Conservation (phyloP, 2,888 invertebrate species). For the Mythimna lalbum region DNA sequence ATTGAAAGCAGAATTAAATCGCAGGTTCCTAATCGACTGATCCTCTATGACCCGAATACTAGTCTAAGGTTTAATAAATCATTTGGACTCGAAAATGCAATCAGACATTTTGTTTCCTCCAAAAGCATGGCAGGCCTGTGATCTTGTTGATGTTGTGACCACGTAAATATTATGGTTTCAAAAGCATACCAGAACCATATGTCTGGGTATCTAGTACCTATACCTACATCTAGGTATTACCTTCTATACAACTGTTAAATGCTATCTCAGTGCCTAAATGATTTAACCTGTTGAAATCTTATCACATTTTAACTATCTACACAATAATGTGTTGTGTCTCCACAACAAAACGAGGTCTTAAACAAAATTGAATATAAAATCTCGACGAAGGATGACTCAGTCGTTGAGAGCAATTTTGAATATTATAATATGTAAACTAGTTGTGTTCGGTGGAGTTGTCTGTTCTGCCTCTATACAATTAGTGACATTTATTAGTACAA, state of each 20-base stretch:
- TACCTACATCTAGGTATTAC: no score
- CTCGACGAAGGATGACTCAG: constrained; percentile 88
- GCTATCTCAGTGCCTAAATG: neutral
- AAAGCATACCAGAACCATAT: no score
- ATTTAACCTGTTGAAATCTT: neutral
- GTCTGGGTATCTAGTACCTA: no score
- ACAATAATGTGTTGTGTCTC: constrained; percentile 48
- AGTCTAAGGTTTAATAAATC: neutral
- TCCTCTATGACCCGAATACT: no score
- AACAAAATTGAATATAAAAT: constrained; percentile 81
- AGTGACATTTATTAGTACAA: constrained; percentile 87
- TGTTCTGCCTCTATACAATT: constrained; percentile 84
- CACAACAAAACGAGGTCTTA: constrained; percentile 73
- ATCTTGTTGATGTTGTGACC: neutral
- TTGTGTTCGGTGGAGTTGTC: constrained; percentile 77
- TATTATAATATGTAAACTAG: constrained; percentile 90
- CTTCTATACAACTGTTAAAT: neutral
- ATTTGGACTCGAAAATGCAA: neutral
- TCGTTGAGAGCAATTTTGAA: constrained; percentile 86
- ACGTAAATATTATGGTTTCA: neutral
- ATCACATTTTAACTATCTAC: constrained; percentile 16
- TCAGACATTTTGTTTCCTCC: neutral
- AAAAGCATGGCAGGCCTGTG: neutral
- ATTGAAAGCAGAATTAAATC: neutral
- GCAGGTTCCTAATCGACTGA: neutral